phyloP scores from a whole-genome alignment of 2,888 invertebrate genomes.

The Scaptomyza reducta region DNA sequence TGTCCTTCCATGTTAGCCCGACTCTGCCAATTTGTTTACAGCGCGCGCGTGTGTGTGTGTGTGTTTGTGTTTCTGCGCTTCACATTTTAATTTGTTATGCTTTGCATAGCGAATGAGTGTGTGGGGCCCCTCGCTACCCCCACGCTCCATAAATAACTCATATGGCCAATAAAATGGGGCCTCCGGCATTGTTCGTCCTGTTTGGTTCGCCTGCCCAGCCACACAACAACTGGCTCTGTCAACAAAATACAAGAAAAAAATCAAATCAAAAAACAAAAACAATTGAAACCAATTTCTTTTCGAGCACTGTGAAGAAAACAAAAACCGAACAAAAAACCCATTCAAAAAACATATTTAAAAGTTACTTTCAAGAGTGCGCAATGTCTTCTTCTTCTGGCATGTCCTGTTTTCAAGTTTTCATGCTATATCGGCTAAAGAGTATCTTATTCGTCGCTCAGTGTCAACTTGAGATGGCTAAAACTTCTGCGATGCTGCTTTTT shows the following conservation, averaged over 20 bases:
- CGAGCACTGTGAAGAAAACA: neutral
- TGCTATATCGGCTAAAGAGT: neutral
- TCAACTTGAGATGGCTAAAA: conserved; percentile 39
- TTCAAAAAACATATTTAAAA: neutral
- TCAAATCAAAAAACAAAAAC: conserved; percentile 54
- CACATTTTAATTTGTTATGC: conserved; percentile 63
- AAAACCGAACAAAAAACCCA: neutral
- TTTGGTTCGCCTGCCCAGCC: neutral
- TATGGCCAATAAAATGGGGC: conserved; percentile 38
- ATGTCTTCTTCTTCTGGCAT: neutral
- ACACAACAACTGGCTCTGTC: conserved; percentile 17
- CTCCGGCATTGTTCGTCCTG: conserved; percentile 28
- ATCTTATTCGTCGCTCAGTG: neutral
- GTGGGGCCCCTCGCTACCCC: neutral
- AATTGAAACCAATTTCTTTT: conserved; percentile 54
- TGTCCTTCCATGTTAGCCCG: too few relatives aligned
- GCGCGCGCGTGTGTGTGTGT: neutral
- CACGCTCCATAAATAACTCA: conserved; percentile 12
- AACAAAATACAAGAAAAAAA: conserved; percentile 43
- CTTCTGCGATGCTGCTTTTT: conserved; percentile 51
- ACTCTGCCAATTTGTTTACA: conserved; percentile 11
- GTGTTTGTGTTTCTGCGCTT: conserved; percentile 10
- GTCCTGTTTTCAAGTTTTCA: conserved; percentile 9
- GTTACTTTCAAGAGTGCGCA: neutral
- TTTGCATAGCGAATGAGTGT: conserved; percentile 25